Percentiles rank a stretch among this genome's conserved stretches.
phyloP scores from a whole-genome alignment of 2,888 invertebrate genomes.

The Drosophila fungiperda region DNA sequence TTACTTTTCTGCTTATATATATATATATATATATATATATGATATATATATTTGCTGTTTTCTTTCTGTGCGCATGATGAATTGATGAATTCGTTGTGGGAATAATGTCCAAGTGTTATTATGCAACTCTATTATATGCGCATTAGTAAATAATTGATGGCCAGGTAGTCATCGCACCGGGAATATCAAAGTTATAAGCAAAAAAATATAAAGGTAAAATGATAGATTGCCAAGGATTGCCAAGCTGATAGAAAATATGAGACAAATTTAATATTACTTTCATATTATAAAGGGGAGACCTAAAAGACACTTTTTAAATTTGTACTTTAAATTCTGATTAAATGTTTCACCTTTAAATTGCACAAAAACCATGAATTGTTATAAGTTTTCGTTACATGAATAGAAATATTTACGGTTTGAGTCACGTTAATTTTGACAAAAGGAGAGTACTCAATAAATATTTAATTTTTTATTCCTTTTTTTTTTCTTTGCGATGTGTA shows the following conservation, averaged over 20 bases:
- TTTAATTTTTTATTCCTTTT: no score
- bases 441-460: no score
- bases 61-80: constrained; percentile 51
- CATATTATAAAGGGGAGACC: not conserved
- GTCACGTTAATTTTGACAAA: not conserved
- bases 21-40: no score
- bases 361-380: not conserved
- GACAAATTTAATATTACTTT: not conserved
- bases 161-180: constrained; percentile 15
- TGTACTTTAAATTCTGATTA: not conserved
- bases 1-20: constrained; percentile 9
- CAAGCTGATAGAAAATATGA: not conserved
- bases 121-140: constrained; percentile 72
- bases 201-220: constrained; percentile 1
- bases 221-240: constrained; percentile 11
- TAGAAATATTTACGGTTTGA: not conserved
- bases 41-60: not conserved
- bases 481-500: no score
- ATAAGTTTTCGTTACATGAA: not conserved
- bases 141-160: constrained; percentile 73
- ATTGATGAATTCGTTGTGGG: constrained; percentile 62
- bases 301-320: not conserved
- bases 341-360: not conserved
- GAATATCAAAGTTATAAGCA: constrained; percentile 23
- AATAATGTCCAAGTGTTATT: constrained; percentile 50